Percentiles rank a stretch among this genome's conserved stretches.
phyloP scores from a whole-genome alignment of 2,113 vertebrate genomes.

The Bambusicola thoracicus region DNA sequence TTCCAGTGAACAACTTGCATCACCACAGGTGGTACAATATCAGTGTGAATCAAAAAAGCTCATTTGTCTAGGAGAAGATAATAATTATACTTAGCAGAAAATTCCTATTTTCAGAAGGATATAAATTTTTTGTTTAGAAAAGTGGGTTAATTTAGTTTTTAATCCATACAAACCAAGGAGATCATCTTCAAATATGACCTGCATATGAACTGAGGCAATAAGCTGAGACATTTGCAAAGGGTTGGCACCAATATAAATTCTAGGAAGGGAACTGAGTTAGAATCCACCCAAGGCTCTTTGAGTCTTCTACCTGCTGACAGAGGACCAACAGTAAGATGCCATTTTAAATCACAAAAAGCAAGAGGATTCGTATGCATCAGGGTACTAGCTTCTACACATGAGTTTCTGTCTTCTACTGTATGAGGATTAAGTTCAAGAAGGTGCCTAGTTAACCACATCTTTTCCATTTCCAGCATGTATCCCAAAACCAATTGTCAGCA shows the following conservation, averaged over 20 bases:
- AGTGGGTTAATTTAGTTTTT: neutral
- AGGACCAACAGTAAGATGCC: neutral
- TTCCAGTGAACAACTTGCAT: neutral
- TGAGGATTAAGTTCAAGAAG: neutral
- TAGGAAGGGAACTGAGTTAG: neutral
- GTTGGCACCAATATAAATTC: neutral
- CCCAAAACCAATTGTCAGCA: neutral
- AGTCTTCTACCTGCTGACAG: neutral
- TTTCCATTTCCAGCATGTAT: neutral
- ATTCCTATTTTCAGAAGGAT: neutral
- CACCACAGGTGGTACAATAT: neutral
- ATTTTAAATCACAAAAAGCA: accelerated
- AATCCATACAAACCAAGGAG: neutral
- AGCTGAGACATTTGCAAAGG: neutral
- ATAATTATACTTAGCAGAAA: neutral
- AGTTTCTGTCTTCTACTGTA: neutral
- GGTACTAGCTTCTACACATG: neutral
- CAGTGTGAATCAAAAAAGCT: neutral
- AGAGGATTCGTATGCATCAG: neutral
- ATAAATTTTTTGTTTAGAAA: neutral
- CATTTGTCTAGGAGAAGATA: neutral
- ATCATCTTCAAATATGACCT: neutral
- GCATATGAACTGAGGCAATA: neutral
- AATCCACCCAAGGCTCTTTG: neutral
- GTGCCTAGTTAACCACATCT: neutral